These are phyloP conservation scores for Baryphthengus martii DNA, from an alignment of 2,113 vertebrate species.

Conservation along the genomic window DNA sequence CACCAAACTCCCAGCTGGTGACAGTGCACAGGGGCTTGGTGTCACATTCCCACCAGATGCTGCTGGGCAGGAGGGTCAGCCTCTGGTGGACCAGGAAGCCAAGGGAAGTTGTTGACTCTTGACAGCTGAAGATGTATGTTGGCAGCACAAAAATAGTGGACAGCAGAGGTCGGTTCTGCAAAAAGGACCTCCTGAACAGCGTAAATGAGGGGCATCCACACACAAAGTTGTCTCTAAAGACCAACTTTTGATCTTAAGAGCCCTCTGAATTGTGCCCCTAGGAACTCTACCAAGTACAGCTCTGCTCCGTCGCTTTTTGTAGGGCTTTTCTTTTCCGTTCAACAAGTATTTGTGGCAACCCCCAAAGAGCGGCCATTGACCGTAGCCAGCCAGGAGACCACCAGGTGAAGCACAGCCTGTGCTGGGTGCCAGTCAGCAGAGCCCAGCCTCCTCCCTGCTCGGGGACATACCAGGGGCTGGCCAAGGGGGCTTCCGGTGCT, in stretches of 20 bases:
- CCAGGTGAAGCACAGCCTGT: not conserved
- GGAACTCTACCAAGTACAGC: not conserved
- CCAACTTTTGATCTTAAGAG: not conserved
- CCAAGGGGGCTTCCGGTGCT: fast-evolving
- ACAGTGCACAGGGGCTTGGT: constrained; percentile 67
- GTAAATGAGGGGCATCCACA: not conserved
- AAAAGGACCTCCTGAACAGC: not conserved
- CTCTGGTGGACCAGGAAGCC: not conserved
- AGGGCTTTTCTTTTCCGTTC: not conserved
- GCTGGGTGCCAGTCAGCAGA: not conserved
- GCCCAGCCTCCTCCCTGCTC: not conserved
- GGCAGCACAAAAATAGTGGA: constrained; percentile 6
- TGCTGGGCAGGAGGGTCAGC: not conserved
- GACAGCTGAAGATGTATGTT: not conserved
- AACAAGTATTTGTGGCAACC: not conserved
- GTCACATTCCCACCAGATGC: constrained; percentile 7
- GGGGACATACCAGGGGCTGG: fast-evolving
- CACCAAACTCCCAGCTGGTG: constrained; percentile 62
- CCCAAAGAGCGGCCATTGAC: not conserved
- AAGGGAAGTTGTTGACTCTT: not conserved
- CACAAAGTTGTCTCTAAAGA: not conserved
- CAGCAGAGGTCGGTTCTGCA: not conserved
- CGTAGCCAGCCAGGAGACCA: not conserved
- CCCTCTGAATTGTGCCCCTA: not conserved
- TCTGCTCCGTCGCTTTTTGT: not conserved